Evolutionary conservation across 2,888 invertebrate genomes (phyloP).

Genomic region (Tribolium freemani): DNA sequence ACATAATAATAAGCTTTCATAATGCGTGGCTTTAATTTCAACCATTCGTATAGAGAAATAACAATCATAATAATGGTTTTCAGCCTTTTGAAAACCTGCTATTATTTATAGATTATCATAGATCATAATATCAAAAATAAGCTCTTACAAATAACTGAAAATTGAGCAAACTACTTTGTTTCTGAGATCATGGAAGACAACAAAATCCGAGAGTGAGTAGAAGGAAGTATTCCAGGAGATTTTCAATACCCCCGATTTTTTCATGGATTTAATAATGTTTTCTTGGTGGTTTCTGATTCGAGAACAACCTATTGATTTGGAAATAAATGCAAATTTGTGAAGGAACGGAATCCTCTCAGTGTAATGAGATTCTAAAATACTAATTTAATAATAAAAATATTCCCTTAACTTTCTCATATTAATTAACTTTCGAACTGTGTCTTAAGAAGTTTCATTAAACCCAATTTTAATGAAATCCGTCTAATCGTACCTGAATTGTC

Average conservation of each 20-base stretch:
- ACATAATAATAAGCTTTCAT: too few species aligned
- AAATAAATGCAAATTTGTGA: constrained; percentile 21
- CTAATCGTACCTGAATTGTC: constrained; percentile 28
- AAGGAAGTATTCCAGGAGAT: not conserved
- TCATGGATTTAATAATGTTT: constrained; percentile 18
- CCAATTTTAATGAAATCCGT: too few species aligned
- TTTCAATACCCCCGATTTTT: not conserved
- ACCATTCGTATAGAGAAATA: too few species aligned
- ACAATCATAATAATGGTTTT: too few species aligned
- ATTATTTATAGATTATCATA: too few species aligned
- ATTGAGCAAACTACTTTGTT: not conserved
- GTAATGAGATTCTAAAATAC: constrained; percentile 28
- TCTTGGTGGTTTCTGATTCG: constrained; percentile 1
- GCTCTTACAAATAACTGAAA: not conserved
- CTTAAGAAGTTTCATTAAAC: constrained; percentile 31
- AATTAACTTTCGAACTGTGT: constrained; percentile 20
- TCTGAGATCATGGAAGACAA: not conserved
- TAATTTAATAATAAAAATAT: constrained; percentile 24
- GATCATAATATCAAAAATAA: too few species aligned
- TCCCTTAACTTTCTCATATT: constrained; percentile 10
- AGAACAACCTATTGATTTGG: constrained; percentile 19
- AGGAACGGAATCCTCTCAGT: constrained; percentile 1
- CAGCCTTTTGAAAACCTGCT: too few species aligned
- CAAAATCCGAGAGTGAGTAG: not conserved
- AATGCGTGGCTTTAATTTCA: too few species aligned